A percentile compares a stretch with the other conserved stretches of the same genome.
Conservation (phyloP, 2,113 vertebrate genomes). For the Lontra canadensis region DNA sequence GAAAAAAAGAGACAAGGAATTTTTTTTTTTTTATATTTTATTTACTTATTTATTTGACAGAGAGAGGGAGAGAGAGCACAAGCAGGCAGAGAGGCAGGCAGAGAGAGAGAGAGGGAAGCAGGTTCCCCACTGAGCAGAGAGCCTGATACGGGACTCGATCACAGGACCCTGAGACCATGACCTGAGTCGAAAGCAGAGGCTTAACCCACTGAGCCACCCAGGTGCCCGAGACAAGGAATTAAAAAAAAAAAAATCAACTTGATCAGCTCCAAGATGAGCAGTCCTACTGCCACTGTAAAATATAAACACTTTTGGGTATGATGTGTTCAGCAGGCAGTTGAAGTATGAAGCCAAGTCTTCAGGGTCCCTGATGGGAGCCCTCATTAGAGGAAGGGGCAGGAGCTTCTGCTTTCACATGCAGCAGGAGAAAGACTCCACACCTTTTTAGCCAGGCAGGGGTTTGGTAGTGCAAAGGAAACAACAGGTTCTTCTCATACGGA, state of each 20-base stretch:
- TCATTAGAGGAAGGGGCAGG: neutral
- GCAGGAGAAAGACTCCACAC: neutral
- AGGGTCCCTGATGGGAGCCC: neutral
- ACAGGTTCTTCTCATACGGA: neutral
- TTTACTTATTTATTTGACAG: too few species aligned
- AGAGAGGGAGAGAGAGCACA: too few species aligned
- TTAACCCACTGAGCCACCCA: too few species aligned
- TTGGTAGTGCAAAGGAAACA: neutral
- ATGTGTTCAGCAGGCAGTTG: neutral
- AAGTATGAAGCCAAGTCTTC: neutral
- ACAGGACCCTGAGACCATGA: too few species aligned
- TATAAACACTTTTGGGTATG: fast-evolving
- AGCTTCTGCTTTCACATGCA: neutral
- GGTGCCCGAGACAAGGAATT: too few species aligned
- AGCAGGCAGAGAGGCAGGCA: too few species aligned
- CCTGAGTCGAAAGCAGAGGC: too few species aligned
- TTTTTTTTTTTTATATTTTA: too few species aligned
- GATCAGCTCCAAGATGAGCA: neutral
- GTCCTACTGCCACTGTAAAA: neutral
- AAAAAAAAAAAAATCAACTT: neutral
- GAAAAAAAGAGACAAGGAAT: neutral
- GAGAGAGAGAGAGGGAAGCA: too few species aligned
- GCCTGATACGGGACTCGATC: too few species aligned
- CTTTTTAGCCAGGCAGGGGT: neutral
- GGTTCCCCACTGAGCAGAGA: too few species aligned